Conservation (phyloP, 2,888 invertebrate species). For the Brachynemurus nebulosus region DNA sequence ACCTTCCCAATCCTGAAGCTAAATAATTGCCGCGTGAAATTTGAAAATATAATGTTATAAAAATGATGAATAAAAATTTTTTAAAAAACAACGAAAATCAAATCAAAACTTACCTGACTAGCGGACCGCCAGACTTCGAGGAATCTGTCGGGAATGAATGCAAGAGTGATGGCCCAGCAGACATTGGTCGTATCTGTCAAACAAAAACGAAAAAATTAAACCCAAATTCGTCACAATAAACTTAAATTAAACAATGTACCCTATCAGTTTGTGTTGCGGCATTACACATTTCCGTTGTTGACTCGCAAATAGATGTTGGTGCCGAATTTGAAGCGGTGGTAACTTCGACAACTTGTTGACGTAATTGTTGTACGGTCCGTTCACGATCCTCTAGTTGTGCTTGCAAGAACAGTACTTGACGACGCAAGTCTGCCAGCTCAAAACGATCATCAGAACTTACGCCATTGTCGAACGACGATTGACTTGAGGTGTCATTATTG, state of each 20-base stretch:
- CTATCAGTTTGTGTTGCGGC: conserved; percentile 79
- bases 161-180: conserved; percentile 39
- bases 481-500: conserved; percentile 40
- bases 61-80: background rate
- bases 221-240: background rate
- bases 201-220: conserved; percentile 10
- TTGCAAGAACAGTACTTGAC: conserved; percentile 72
- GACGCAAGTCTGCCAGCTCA: conserved; percentile 65
- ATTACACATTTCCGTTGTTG: conserved; percentile 46
- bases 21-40: conserved; percentile 19
- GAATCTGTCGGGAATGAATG: conserved; percentile 37
- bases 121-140: conserved; percentile 32
- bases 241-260: conserved; percentile 34
- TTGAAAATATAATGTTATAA: conserved; percentile 4
- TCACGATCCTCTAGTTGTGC: conserved; percentile 82
- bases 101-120: conserved; percentile 41
- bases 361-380: conserved; percentile 63
- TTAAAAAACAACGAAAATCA: too few species aligned
- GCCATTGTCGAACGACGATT: conserved; percentile 36
- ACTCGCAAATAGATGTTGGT: conserved; percentile 28
- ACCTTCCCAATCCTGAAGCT: conserved; percentile 66
- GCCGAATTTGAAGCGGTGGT: conserved; percentile 34
- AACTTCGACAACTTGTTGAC: conserved; percentile 52
- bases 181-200: conserved; percentile 40
- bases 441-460: conserved; percentile 30